A percentile compares a stretch with the other conserved stretches of the same genome.
These are phyloP conservation scores for Triplophysa siluroides DNA, from an alignment of 2,113 vertebrate genomes.

Conservation along the genomic window DNA sequence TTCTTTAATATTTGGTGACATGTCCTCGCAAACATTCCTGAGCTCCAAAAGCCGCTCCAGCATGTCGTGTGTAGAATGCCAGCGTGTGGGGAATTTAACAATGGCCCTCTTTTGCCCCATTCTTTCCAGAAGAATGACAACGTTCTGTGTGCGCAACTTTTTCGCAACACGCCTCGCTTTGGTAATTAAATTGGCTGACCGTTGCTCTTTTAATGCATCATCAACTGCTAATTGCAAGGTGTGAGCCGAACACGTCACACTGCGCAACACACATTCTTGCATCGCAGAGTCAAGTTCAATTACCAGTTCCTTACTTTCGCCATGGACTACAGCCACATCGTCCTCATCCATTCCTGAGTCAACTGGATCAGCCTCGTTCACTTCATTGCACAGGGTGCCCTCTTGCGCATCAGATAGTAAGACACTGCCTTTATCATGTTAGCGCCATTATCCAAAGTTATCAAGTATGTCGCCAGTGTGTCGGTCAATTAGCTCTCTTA, in stretches of 20 bases:
- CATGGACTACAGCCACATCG: not conserved
- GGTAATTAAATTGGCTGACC: not conserved
- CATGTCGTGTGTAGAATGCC: not conserved
- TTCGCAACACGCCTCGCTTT: not conserved
- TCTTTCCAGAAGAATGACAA: not conserved
- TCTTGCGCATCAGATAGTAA: not conserved
- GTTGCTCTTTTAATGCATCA: not conserved
- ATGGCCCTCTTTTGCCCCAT: not conserved
- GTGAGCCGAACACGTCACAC: not conserved
- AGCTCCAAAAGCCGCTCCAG: not conserved
- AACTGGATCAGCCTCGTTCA: not conserved
- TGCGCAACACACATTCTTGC: too few relatives aligned
- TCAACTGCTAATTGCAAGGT: not conserved
- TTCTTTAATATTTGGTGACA: not conserved
- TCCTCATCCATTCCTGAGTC: not conserved
- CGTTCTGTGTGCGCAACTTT: not conserved
- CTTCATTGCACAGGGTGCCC: not conserved
- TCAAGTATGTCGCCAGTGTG: slow-evolving; percentile 2
- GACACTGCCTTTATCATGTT: not conserved
- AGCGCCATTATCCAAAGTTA: not conserved
- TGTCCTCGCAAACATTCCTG: not conserved
- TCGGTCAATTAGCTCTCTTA: slow-evolving; percentile 33
- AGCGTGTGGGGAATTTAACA: not conserved
- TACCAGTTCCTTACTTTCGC: too few relatives aligned
- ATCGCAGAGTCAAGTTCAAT: too few relatives aligned